These are phyloP conservation scores for Thelohanellus kitauei DNA, from an alignment of 30 jellyfish, hydroid and myxozoan genomes.

Conservation along the genomic window DNA sequence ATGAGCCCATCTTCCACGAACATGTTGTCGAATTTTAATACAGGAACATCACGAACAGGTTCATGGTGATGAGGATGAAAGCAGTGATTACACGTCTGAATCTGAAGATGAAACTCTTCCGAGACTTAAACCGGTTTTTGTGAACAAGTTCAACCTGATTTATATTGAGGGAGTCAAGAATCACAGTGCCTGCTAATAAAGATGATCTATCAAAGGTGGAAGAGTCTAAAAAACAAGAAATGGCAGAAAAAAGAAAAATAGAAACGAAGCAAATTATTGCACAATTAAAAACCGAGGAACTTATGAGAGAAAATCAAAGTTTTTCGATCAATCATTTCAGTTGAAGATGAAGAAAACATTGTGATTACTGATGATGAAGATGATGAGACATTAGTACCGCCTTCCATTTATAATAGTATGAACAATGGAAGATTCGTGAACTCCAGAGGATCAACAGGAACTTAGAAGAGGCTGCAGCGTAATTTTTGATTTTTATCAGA, in stretches of 20 bases:
- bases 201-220: not conserved
- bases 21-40: too few species aligned
- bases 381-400: constrained; percentile 51
- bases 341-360: constrained; percentile 26
- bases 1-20: too few species aligned
- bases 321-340: too few species aligned
- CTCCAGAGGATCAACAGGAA: constrained; percentile 51
- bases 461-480: constrained; percentile 55
- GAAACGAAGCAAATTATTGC: too few species aligned
- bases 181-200: not conserved
- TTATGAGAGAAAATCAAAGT: too few species aligned
- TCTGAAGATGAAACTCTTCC: constrained; percentile 53
- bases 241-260: too few species aligned
- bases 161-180: not conserved
- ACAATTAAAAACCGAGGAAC: too few species aligned
- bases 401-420: constrained; percentile 12
- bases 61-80: not conserved
- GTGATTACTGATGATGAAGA: constrained; percentile 66
- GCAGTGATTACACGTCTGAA: constrained; percentile 20
- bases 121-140: constrained; percentile 78
- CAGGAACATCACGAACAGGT: too few species aligned
- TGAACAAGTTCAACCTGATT: constrained; percentile 17
- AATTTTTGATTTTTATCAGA: constrained; percentile 7
- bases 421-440: constrained; percentile 84
- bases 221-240: constrained; percentile 13